phyloP scores from a whole-genome alignment of 2,888 invertebrate species.

The Acanthosepion esculentum region DNA sequence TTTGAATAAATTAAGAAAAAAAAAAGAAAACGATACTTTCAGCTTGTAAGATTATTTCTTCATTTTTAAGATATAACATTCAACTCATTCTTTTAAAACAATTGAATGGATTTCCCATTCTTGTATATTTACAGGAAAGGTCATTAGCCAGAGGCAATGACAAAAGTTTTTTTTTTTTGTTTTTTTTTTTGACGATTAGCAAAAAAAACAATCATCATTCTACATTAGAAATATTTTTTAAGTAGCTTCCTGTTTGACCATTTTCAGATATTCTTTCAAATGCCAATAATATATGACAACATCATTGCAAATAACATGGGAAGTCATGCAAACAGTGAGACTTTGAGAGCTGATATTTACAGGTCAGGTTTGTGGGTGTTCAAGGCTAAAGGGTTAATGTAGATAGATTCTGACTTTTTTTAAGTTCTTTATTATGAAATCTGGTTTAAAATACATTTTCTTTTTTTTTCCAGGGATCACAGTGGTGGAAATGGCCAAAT shows the following conservation, averaged over 20 bases:
- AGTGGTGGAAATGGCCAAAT: conserved; percentile 70
- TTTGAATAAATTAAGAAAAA: no score
- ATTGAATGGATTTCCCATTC: neutral
- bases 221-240: neutral
- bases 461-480: conserved; percentile 68
- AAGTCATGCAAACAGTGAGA: no score
- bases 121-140: conserved; percentile 7
- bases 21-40: no score
- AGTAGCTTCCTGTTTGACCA: neutral
- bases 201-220: neutral
- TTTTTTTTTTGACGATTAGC: neutral
- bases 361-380: no score
- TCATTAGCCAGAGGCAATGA: neutral
- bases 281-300: no score
- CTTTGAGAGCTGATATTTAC: no score
- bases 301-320: no score
- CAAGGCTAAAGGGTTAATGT: no score
- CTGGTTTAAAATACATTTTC: neutral
- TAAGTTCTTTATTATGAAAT: neutral
- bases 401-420: neutral
- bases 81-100: neutral
- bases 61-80: neutral
- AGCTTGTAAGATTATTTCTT: neutral
- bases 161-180: neutral
- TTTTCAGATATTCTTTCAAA: neutral